These are phyloP conservation scores for Scylla paramamosain DNA, from an alignment of 1,140 invertebrate species.

Conservation along the genomic window DNA sequence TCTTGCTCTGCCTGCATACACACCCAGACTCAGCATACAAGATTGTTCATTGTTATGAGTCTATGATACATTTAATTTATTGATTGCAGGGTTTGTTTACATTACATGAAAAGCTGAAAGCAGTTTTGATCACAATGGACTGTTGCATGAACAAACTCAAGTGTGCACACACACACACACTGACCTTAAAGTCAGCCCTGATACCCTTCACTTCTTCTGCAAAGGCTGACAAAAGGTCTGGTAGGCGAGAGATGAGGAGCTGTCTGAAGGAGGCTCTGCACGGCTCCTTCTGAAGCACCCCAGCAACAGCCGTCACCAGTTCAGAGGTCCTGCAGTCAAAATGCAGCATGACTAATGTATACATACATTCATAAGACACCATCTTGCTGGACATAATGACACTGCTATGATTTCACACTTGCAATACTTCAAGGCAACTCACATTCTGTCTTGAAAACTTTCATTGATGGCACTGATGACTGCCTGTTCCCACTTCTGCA, in stretches of 20 bases:
- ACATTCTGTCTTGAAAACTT: constrained; percentile 75
- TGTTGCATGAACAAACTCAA: no score
- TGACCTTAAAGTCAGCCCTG: constrained; percentile 74
- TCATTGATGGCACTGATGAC: constrained; percentile 61
- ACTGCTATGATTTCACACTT: neutral
- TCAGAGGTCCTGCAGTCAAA: constrained; percentile 69
- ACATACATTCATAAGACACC: neutral
- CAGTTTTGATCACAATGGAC: no score
- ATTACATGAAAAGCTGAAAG: neutral
- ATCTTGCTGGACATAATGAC: neutral
- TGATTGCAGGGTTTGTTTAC: neutral
- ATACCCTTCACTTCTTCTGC: constrained; percentile 75
- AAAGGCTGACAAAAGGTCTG: constrained; percentile 72
- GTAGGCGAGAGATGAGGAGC: constrained; percentile 73
- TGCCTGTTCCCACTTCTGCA: constrained; percentile 73
- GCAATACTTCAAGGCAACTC: neutral
- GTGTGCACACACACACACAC: neutral
- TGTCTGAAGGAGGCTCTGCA: constrained; percentile 70
- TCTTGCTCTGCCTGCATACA: constrained; percentile 63
- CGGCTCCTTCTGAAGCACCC: constrained; percentile 69
- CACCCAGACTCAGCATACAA: neutral
- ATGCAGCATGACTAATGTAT: neutral
- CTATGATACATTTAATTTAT: neutral
- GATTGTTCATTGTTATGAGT: neutral
- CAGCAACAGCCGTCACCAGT: constrained; percentile 73